Evolutionary conservation across 2,113 vertebrate species (phyloP).

Genomic region (Oceanites oceanicus): DNA sequence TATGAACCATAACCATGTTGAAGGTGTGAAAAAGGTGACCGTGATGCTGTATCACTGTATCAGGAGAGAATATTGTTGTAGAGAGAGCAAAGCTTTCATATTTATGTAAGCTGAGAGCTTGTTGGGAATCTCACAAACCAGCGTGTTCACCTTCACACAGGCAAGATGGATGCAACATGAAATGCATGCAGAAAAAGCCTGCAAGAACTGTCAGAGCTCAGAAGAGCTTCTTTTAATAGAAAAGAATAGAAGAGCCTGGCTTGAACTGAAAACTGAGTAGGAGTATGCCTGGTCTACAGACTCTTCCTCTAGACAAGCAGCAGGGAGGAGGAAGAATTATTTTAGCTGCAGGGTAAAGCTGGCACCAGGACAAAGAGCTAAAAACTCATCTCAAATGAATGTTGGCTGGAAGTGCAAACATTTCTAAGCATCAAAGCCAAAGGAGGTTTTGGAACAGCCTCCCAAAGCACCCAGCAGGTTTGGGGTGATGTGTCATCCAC

Average conservation of each 20-base stretch:
- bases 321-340: slow-evolving; percentile 18
- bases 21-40: background rate
- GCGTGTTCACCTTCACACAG: background rate
- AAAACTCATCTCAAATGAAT: background rate
- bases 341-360: slow-evolving; percentile 28
- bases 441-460: background rate
- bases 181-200: background rate
- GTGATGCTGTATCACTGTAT: background rate
- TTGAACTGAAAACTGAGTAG: slow-evolving; percentile 31
- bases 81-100: background rate
- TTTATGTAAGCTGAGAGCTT: background rate
- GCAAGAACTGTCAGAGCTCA: background rate
- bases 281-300: slow-evolving; percentile 5
- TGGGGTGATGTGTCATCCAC: background rate
- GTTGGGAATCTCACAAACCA: background rate
- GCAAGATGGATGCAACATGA: background rate
- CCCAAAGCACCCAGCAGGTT: background rate
- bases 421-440: background rate
- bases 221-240: slow-evolving; percentile 5
- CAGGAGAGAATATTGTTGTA: background rate
- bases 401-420: background rate
- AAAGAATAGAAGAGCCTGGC: background rate
- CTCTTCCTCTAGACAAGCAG: slow-evolving; percentile 37
- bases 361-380: background rate
- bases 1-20: accelerated